A percentile compares a stretch with the other conserved stretches of the same genome.
phyloP scores from a whole-genome alignment of 2,797 vertebrate species.

The Sebastes matsubarae region DNA sequence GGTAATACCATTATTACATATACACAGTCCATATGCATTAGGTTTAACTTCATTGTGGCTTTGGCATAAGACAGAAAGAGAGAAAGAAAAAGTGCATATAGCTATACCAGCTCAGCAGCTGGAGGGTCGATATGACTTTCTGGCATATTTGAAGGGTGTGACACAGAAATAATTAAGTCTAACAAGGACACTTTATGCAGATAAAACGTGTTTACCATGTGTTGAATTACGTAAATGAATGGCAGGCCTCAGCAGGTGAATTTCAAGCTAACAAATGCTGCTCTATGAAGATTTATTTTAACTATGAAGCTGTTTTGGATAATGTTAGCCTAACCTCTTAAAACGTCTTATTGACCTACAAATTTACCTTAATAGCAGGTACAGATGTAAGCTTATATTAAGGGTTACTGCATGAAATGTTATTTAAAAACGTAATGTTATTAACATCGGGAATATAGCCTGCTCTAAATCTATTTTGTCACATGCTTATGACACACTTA shows the following conservation, averaged over 20 bases:
- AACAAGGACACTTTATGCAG: not conserved
- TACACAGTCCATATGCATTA: conserved; percentile 6
- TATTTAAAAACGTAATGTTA: not conserved
- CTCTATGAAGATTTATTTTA: not conserved
- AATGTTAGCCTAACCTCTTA: not conserved
- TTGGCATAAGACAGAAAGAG: not conserved
- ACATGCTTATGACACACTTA: not conserved
- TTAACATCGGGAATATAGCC: not conserved
- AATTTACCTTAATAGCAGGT: not conserved
- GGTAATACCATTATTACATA: conserved; percentile 39
- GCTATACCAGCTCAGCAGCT: not conserved
- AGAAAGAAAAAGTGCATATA: not conserved
- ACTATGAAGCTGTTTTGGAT: not conserved
- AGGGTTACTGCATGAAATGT: not conserved
- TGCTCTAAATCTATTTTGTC: not conserved
- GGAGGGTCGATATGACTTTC: not conserved
- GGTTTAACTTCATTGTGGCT: conserved; percentile 18
- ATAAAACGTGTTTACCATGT: not conserved
- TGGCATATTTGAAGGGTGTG: not conserved
- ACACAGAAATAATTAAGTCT: not conserved
- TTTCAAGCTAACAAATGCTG: not conserved
- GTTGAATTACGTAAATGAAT: conserved; percentile 7
- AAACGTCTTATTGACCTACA: too few relatives aligned
- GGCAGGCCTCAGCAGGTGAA: conserved; percentile 13
- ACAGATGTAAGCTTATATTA: not conserved